These are phyloP conservation scores for Nomada flava DNA, from an alignment of 2,888 invertebrate species.

Conservation along the genomic window DNA sequence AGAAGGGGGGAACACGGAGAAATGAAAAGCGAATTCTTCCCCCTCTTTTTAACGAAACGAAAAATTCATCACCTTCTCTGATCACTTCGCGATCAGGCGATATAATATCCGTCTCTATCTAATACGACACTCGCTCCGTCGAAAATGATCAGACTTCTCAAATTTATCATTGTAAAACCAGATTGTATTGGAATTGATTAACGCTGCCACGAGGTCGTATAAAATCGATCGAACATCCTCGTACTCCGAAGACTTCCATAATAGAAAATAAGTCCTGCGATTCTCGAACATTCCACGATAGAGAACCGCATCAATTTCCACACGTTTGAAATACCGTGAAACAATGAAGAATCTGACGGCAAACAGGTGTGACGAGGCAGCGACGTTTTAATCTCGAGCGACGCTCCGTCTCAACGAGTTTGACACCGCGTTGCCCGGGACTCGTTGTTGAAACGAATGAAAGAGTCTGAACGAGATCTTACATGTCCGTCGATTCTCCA, in stretches of 20 bases:
- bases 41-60: neutral
- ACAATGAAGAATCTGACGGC: conserved; percentile 18
- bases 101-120: no score
- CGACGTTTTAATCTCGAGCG: conserved; percentile 34
- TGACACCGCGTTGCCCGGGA: conserved; percentile 40
- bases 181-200: neutral
- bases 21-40: conserved; percentile 24
- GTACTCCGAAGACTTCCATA: neutral
- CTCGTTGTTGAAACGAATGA: conserved; percentile 18
- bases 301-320: neutral
- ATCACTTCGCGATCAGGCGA: neutral
- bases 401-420: conserved; percentile 34
- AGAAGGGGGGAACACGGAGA: conserved; percentile 14
- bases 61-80: conserved; percentile 4
- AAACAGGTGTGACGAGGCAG: conserved; percentile 46
- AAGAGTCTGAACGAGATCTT: conserved; percentile 49
- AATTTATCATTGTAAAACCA: neutral
- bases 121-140: no score
- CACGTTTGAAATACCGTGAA: neutral
- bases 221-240: no score
- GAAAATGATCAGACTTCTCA: no score
- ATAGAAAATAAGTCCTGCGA: neutral
- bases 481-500: conserved; percentile 61
- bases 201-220: no score
- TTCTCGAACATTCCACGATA: no score